Base-by-base conservation (phyloP, 2,113 vertebrate species). In the Cnemophilus loriae region DNA sequence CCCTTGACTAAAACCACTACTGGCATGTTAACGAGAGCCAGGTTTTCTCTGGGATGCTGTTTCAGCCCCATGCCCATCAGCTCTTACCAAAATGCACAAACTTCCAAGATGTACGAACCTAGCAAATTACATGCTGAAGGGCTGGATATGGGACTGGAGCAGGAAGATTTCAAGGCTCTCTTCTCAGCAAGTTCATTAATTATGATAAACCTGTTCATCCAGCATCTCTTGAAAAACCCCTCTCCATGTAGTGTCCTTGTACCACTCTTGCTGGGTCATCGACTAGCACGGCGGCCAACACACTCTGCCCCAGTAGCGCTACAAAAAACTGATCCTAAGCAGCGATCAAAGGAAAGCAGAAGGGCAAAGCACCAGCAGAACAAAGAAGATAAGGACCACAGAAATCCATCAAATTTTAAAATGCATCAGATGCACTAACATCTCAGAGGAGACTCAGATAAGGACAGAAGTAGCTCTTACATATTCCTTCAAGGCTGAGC, bases 321-420 rank as follows among this genome's bases (percentile, higher is more conserved):
- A 60, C 65, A 89, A 65, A 95, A 87, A 96, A 63, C 91, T 70
- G 92, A 93, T 94, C 82, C 65, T 68, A 56, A 57, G 76, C 63
- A 59, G 46, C 5, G 42, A 93, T 95, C 83, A 89, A 81, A 94
- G 64, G 37, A 84, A 94, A 63, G 60, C 33, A 82, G 75, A 93
- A 95, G 91, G 87, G 90, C 91, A 94, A 94, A 92, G 77, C 8
- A 53, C 23, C 65, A 89, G 67, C 12, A 39, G 84, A 94, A 93
- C 79, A 85, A 88, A 96, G 94, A 87, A 95, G 94, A 89, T 86
- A 96, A 94, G 90, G 50, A 63, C 87, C 85, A 92, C 50, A 85
- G 83, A 94, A 95, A 95, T 93, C 90, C 79, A 95, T 87, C 84
- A 94, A 89, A 91, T 95, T 96, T 96, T 93, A 96, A 95, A 97